Percentiles rank a stretch among this genome's conserved stretches.
phyloP scores from a whole-genome alignment of 1,140 invertebrate genomes.

The Plutomurus gul region DNA sequence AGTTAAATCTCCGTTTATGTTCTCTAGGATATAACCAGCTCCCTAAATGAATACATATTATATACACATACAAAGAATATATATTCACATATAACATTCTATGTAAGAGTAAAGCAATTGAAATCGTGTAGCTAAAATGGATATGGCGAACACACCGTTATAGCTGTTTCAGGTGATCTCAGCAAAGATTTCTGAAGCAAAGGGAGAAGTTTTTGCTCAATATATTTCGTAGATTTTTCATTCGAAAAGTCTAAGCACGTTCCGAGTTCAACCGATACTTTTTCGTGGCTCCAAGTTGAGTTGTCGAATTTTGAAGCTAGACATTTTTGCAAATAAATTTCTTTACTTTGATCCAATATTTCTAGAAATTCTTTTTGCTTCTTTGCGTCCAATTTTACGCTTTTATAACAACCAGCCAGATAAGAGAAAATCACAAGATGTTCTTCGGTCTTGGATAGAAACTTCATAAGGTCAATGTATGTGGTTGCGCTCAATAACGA shows the following conservation, averaged over 20 bases:
- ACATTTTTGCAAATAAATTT: not conserved
- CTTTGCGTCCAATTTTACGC: not conserved
- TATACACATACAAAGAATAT: too few species aligned
- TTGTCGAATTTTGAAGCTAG: not conserved
- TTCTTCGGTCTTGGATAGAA: not conserved
- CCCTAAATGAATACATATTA: conserved; percentile 72
- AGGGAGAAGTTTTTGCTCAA: conserved; percentile 63
- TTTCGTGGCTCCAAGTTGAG: not conserved
- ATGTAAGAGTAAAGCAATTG: too few species aligned
- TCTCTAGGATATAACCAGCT: conserved; percentile 73
- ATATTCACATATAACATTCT: too few species aligned
- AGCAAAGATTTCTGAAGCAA: conserved; percentile 89
- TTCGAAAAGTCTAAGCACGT: not conserved
- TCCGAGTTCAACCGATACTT: not conserved
- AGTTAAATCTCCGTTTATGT: conserved; percentile 77
- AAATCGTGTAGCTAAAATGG: too few species aligned
- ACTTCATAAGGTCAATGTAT: not conserved
- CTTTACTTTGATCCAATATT: not conserved
- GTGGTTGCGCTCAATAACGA: not conserved
- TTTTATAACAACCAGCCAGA: not conserved
- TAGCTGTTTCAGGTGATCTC: conserved; percentile 84
- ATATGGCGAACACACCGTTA: too few species aligned
- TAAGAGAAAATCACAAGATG: not conserved
- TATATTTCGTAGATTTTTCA: not conserved
- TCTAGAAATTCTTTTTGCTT: not conserved